Percentiles rank a stretch among this genome's conserved stretches.
phyloP scores from a whole-genome alignment of 2,888 invertebrate genomes.

The Deroplatys truncata region DNA sequence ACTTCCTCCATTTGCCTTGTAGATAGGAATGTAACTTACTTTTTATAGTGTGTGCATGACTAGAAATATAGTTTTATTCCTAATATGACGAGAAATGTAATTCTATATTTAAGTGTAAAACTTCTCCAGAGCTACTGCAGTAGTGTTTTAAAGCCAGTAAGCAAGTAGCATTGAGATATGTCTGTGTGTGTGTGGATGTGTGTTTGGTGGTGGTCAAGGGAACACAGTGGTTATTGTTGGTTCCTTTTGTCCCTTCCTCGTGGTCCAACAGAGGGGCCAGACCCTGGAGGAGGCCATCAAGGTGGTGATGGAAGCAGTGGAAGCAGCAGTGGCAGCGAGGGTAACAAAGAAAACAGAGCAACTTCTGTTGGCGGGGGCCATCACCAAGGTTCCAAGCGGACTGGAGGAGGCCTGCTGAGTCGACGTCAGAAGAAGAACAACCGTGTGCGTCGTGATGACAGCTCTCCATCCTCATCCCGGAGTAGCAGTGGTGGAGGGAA shows the following conservation, averaged over 20 bases:
- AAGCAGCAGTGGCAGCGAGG: constrained; percentile 39
- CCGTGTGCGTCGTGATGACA: constrained; percentile 38
- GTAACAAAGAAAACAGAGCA: constrained; percentile 37
- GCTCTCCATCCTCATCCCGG: constrained; percentile 32
- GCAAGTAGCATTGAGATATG: not conserved
- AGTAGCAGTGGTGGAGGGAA: not conserved
- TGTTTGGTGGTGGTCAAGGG: not conserved
- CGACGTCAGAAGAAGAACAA: constrained; percentile 53
- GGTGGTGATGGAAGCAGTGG: constrained; percentile 35
- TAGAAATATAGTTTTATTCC: not conserved
- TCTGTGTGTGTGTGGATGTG: not conserved
- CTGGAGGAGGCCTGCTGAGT: constrained; percentile 40
- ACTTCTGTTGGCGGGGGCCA: constrained; percentile 14
- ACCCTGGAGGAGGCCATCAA: constrained; percentile 40
- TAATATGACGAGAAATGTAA: not conserved
- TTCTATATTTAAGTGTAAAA: not conserved
- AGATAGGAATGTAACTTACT: not conserved
- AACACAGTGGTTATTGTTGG: constrained; percentile 19
- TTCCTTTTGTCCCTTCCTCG: constrained; percentile 29
- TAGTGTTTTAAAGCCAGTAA: not conserved
- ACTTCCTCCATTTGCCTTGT: not conserved
- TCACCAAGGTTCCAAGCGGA: not conserved
- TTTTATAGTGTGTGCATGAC: not conserved
- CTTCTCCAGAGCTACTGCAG: not conserved
- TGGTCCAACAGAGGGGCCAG: constrained; percentile 43